phyloP scores from a whole-genome alignment of 1,140 invertebrate genomes.

The Aphelenchoides fujianensis region DNA sequence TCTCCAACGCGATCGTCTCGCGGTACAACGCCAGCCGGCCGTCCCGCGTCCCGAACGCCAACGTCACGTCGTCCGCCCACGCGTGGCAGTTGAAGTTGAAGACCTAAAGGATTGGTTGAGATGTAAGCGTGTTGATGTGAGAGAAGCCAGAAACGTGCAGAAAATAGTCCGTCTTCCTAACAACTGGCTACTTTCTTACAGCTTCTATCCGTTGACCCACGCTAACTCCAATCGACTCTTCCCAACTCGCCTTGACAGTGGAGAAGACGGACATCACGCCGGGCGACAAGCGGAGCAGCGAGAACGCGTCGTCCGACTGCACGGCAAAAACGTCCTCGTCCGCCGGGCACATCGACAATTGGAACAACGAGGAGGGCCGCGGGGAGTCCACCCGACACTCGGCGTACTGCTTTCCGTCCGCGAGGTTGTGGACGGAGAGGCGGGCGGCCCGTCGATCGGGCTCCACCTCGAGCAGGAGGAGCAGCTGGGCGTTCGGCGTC shows the following conservation, averaged over 20 bases:
- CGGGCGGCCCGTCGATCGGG: constrained; percentile 7
- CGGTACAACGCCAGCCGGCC: constrained; percentile 27
- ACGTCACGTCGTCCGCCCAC: constrained; percentile 37
- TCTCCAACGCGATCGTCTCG: constrained; percentile 31
- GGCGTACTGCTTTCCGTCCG: constrained; percentile 27
- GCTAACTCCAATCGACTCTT: not conserved
- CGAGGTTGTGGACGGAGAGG: constrained; percentile 15
- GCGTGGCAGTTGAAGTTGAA: constrained; percentile 34
- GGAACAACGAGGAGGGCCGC: constrained; percentile 8
- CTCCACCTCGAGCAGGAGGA: constrained; percentile 24
- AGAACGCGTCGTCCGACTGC: constrained; percentile 28
- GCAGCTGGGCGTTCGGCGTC: constrained; percentile 19
- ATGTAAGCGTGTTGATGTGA: no score
- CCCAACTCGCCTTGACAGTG: constrained; percentile 33
- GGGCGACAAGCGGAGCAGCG: constrained; percentile 9
- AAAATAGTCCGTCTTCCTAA: not conserved
- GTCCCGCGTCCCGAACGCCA: constrained; percentile 36
- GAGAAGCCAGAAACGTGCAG: constrained; percentile 5
- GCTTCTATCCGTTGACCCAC: not conserved
- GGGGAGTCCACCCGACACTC: constrained; percentile 12
- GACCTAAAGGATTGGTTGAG: constrained; percentile 19
- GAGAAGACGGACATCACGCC: constrained; percentile 26
- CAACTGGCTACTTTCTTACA: not conserved
- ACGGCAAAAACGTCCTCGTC: constrained; percentile 36
- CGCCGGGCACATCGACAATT: constrained; percentile 35